Base-by-base conservation (phyloP, 1,140 invertebrate species). In the Caerostris extrusa region DNA sequence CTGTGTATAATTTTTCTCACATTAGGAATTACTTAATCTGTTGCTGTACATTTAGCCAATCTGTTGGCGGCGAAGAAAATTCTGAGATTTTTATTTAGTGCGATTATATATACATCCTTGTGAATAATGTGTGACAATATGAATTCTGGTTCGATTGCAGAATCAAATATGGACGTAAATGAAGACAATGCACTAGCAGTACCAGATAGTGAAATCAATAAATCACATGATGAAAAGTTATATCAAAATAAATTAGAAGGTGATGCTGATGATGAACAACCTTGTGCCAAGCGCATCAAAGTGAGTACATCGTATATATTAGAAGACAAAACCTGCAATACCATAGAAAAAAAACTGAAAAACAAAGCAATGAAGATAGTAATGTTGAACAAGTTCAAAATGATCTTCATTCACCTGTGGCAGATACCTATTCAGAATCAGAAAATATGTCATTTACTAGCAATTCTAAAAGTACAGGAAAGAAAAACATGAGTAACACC, bases 391-490 rank as follows among this genome's bases (percentile, higher is more conserved):
- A 34, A 34, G 10, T 12, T 77, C 10, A 50, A 77, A 77, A 77
- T 77, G 71, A 34, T 34, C 83, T 60, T 34, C 83, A 57, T 34
- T 85, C 83, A 60, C 83, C 83, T n/a, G 58, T 85, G 57, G 55
- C 58, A 34, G 83, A 55, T 0, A 85, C 83, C 12, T 58, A 85
- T 85, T 85, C 83, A 34, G 86, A 88, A 50, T 64, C 60, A 3
- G 86, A 88, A 64, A 60, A 67, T 57, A 7, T 17, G 64, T 61
- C 50, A n/a, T 88, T 60, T 7, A 7, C 34, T 50, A 50, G 60
- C 10, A 88, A 88, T 88, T 53, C 34, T 17, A 88, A 88, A 17
- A 88, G 86, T 88, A 3, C 64, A 4, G 86, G 64, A 64, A 60
- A 53, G 2, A 88, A 61, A 53, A 88, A 88, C 53, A 53, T 88